Conservation (phyloP, 2,888 invertebrate genomes). For the Rhamphomyia laevipes region DNA sequence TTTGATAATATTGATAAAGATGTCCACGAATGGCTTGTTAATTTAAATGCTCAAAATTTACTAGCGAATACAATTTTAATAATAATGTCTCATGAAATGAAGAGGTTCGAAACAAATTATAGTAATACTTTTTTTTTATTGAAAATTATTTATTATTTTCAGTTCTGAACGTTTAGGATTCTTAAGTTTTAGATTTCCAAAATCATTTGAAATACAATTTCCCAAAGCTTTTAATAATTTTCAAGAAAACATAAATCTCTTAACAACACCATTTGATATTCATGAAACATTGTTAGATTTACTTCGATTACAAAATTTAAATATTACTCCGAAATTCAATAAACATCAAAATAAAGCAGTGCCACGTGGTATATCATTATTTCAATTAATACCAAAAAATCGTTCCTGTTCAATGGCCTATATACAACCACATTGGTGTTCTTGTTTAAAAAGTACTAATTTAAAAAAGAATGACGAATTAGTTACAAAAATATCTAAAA, state of each 20-base stretch:
- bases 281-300: slow-evolving; percentile 61
- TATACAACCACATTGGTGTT: slow-evolving; percentile 93
- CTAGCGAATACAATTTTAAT: slow-evolving; percentile 73
- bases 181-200: slow-evolving; percentile 67
- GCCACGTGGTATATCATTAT: slow-evolving; percentile 29
- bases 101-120: slow-evolving; percentile 46
- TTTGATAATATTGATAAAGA: slow-evolving; percentile 69
- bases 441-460: slow-evolving; percentile 66
- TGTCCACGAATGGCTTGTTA: slow-evolving; percentile 50
- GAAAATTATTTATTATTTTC: no score
- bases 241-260: slow-evolving; percentile 49
- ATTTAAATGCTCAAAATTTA: slow-evolving; percentile 46
- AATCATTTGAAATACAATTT: slow-evolving; percentile 49
- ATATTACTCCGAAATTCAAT: background rate
- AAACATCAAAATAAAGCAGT: background rate
- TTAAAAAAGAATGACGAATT: slow-evolving; percentile 32
- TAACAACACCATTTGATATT: slow-evolving; percentile 84
- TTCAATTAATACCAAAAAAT: slow-evolving; percentile 51
- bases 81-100: slow-evolving; percentile 85
- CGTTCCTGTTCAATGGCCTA: slow-evolving; percentile 78
- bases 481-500: no score
- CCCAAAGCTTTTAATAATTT: slow-evolving; percentile 50
- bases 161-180: slow-evolving; percentile 67
- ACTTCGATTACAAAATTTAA: no score
- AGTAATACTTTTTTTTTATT: no score